Evolutionary conservation across 2,113 vertebrate genomes (phyloP).

Genomic region (Etheostoma spectabile): DNA sequence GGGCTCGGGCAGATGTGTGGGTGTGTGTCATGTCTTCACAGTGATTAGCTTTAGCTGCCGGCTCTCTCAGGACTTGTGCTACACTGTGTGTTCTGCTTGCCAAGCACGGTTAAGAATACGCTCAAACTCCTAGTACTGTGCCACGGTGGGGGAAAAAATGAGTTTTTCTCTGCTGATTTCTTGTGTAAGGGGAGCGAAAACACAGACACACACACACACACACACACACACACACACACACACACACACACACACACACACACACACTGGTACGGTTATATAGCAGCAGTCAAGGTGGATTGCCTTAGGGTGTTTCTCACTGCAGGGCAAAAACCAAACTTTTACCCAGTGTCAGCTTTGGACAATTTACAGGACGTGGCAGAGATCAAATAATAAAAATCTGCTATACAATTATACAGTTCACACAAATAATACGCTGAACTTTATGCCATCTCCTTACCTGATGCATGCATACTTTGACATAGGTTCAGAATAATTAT

Average conservation of each 20-base stretch:
- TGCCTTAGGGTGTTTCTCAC: slow-evolving; percentile 54
- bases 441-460: neutral
- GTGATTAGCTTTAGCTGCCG: slow-evolving; percentile 71
- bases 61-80: slow-evolving; percentile 65
- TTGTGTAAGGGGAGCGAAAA: slow-evolving; percentile 59
- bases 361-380: slow-evolving; percentile 37
- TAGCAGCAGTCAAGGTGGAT: slow-evolving; percentile 52
- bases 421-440: slow-evolving; percentile 1
- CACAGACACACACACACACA: too few species aligned
- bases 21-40: slow-evolving; percentile 72
- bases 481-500: neutral
- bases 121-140: slow-evolving; percentile 60
- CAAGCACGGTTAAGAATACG: slow-evolving; percentile 65
- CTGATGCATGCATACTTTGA: neutral
- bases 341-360: slow-evolving; percentile 51
- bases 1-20: slow-evolving; percentile 54
- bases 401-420: neutral
- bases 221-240: too few species aligned
- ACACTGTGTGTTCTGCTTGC: slow-evolving; percentile 70
- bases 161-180: slow-evolving; percentile 70
- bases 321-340: slow-evolving; percentile 37
- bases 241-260: slow-evolving; percentile 42
- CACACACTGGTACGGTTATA: slow-evolving; percentile 30
- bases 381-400: slow-evolving; percentile 24
- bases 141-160: slow-evolving; percentile 38